Percentiles rank a stretch among this genome's conserved stretches.
These are phyloP conservation scores for Pangasianodon gigas DNA, from an alignment of 2,113 vertebrate species.

Conservation along the genomic window DNA sequence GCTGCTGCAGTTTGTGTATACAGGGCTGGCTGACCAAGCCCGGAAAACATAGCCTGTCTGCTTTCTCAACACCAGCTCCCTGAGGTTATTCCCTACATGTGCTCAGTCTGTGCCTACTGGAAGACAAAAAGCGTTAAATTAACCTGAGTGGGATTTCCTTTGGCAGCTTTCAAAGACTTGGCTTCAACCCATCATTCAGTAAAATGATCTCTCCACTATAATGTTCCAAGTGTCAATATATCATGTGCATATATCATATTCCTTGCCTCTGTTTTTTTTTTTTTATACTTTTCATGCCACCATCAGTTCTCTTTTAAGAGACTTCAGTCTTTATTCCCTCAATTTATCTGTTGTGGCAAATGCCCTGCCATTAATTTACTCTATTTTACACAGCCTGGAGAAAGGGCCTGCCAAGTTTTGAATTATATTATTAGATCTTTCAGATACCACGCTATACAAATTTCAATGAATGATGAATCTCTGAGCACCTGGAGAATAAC, in stretches of 20 bases:
- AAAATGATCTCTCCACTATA: slow-evolving; percentile 18
- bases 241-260: slow-evolving; percentile 13
- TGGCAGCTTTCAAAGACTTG: slow-evolving; percentile 26
- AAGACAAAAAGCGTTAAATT: slow-evolving; percentile 12
- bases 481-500: slow-evolving; percentile 16
- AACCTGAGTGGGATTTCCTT: slow-evolving; percentile 22
- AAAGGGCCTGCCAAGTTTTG: slow-evolving; percentile 2
- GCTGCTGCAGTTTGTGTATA: not conserved
- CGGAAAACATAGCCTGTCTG: not conserved
- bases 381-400: slow-evolving; percentile 15
- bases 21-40: not conserved
- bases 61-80: not conserved
- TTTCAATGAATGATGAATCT: slow-evolving; percentile 30
- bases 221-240: not conserved
- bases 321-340: slow-evolving; percentile 15
- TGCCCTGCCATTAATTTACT: slow-evolving; percentile 18
- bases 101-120: not conserved
- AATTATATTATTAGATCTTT: slow-evolving; percentile 25
- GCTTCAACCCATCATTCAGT: slow-evolving; percentile 2
- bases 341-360: slow-evolving; percentile 34
- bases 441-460: not conserved
- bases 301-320: not conserved
- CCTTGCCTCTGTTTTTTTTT: not conserved
- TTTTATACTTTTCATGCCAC: not conserved
- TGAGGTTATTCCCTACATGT: not conserved